Base-by-base conservation (phyloP, 2,113 vertebrate species). In the Zeus faber region DNA sequence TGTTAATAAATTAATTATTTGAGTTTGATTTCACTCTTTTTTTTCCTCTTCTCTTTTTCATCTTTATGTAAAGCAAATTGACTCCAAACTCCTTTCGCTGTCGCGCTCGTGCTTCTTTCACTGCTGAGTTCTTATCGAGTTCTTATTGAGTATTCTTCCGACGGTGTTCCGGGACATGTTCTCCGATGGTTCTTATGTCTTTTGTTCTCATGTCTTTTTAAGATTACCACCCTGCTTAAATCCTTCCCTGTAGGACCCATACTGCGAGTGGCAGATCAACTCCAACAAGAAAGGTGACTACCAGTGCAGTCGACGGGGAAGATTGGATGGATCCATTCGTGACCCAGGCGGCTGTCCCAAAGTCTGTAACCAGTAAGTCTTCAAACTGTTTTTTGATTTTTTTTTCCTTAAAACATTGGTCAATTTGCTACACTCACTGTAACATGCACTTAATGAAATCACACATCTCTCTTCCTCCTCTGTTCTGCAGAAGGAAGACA, bases 231-330 rank as follows among this genome's bases (percentile, higher is more conserved):
- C n/a, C n/a, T n/a, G n/a, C n/a, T n/a, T n/a, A n/a, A n/a, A n/a
- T 8, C 40, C 21, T 17, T 7, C 17, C 45, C 8, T 40, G 2
- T 56, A 96, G 94, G 94, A 96, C n/a, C 84, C 84, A 3, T 95
- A 89, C 60, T 96, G 94, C 0, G 94, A 96, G 72, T 95, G 94
- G 94, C 93, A 94, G 67, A 91, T 93, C 58, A 94, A 91, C 65
- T 91, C 89, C 67, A 94, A 79, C 77, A 93, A 94, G 76, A 96
- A 95, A 65, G 93, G 92, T 0, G 94, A 95, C 1, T 92, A 93
- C 1, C 89, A 90, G 0, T 96, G 94, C 65, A 94, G 91, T 53
- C 88, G 94, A 9, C 86, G 92, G 3, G 94, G 94, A 29, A 89
- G 91, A 52, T 72, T 91, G n/a, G 89, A 87, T 17, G 89, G 88